phyloP scores from a whole-genome alignment of 2,797 vertebrate genomes.

The Nothura maculosa region DNA sequence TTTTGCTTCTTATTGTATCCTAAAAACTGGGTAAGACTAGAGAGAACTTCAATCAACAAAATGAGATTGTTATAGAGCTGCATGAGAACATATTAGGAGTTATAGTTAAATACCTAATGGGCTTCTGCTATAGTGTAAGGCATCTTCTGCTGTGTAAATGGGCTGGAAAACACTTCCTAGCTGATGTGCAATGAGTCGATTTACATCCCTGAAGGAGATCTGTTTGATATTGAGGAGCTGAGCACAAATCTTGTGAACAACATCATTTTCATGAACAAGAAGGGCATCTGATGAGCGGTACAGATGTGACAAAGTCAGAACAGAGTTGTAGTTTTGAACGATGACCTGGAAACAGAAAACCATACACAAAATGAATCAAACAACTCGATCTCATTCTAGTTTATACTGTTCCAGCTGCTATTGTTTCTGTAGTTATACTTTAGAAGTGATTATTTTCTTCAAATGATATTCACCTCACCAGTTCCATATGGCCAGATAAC shows the following conservation, averaged over 20 bases:
- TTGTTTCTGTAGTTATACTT: slow-evolving; percentile 5
- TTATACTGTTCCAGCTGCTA: not conserved
- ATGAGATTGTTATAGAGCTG: not conserved
- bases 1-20: not conserved
- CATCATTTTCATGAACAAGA: slow-evolving; percentile 95
- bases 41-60: not conserved
- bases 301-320: slow-evolving; percentile 92
- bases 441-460: slow-evolving; percentile 18
- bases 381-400: not conserved
- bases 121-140: slow-evolving; percentile 85
- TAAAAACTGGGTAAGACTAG: not conserved
- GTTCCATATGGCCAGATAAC: slow-evolving; percentile 95
- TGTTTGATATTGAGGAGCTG: slow-evolving; percentile 92
- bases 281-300: slow-evolving; percentile 94
- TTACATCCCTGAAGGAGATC: slow-evolving; percentile 92
- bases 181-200: slow-evolving; percentile 94
- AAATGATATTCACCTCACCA: slow-evolving; percentile 88
- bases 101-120: slow-evolving; percentile 85
- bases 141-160: slow-evolving; percentile 75
- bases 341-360: slow-evolving; percentile 87
- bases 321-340: slow-evolving; percentile 97
- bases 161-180: slow-evolving; percentile 94
- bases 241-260: slow-evolving; percentile 91
- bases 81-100: not conserved
- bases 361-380: not conserved